These are phyloP conservation scores for Oreonectes daqikongensis DNA, from an alignment of 2,797 vertebrate genomes.

Conservation along the genomic window DNA sequence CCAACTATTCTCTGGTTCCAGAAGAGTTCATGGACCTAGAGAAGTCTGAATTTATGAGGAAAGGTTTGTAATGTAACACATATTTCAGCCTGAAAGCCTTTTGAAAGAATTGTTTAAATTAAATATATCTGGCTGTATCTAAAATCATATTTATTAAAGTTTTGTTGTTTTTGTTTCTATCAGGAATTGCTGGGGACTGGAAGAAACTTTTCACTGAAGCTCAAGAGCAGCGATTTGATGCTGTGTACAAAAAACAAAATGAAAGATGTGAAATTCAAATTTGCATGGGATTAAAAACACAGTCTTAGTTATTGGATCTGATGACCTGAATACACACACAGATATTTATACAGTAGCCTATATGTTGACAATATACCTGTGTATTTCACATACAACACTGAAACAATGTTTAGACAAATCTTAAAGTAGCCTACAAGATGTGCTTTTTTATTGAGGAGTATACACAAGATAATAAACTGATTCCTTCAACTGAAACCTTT, in stretches of 20 bases:
- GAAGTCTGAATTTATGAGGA: slow-evolving; percentile 74
- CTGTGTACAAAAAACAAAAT: slow-evolving; percentile 70
- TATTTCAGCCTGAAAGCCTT: background rate
- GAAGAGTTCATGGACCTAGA: slow-evolving; percentile 67
- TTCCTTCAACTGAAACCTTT: too few species aligned
- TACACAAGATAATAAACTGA: too few species aligned
- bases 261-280: slow-evolving; percentile 68
- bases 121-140: too few species aligned
- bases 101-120: background rate
- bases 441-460: too few species aligned
- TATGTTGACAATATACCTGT: too few species aligned
- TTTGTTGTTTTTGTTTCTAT: slow-evolving; percentile 11
- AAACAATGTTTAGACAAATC: too few species aligned
- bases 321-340: too few species aligned
- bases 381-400: too few species aligned
- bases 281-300: slow-evolving; percentile 49
- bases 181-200: slow-evolving; percentile 77
- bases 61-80: slow-evolving; percentile 66
- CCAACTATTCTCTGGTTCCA: slow-evolving; percentile 74
- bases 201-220: slow-evolving; percentile 68
- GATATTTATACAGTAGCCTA: too few species aligned
- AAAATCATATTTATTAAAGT: too few species aligned
- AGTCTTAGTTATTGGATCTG: too few species aligned
- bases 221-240: slow-evolving; percentile 68
- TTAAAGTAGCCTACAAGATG: too few species aligned